A percentile compares a stretch with the other conserved stretches of the same genome.
These are phyloP conservation scores for Pachypanchax playfairii DNA, from an alignment of 2,113 vertebrate genomes.

Conservation along the genomic window DNA sequence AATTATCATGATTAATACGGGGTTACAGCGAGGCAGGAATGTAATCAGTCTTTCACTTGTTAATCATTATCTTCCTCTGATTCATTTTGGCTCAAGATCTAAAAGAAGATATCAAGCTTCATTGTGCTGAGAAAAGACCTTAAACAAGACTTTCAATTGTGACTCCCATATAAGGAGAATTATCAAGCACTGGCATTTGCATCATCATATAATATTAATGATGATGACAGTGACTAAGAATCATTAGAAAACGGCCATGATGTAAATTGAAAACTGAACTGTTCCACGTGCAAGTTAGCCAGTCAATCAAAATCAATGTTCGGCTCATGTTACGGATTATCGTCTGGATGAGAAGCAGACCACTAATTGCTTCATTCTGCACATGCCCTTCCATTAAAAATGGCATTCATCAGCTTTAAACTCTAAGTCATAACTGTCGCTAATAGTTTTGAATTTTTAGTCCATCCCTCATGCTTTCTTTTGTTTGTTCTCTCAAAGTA, in stretches of 20 bases:
- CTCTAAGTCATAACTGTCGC: too few relatives aligned
- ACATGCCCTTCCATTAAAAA: not conserved
- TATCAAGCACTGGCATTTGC: not conserved
- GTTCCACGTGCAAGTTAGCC: not conserved
- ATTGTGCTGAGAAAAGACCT: conserved; percentile 35
- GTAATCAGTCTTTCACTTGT: conserved; percentile 67
- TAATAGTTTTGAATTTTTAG: too few relatives aligned
- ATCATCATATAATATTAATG: conserved; percentile 12
- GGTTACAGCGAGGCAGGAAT: conserved; percentile 53
- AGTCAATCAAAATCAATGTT: not conserved
- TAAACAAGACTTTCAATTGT: conserved; percentile 49
- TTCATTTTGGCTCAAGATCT: conserved; percentile 68
- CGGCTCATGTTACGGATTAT: not conserved
- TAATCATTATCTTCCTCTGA: conserved; percentile 67
- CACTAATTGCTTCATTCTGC: not conserved
- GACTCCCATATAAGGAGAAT: conserved; percentile 13
- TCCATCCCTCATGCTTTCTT: too few relatives aligned
- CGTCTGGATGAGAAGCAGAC: not conserved
- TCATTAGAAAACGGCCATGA: not conserved
- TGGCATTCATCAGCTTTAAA: too few relatives aligned
- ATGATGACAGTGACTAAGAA: not conserved
- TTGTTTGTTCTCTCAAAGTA: too few relatives aligned
- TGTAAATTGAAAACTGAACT: not conserved
- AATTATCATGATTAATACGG: conserved; percentile 72
- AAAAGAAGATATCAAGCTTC: conserved; percentile 60